Base-by-base conservation (phyloP, 2,113 vertebrate species). In the Rhabdomys dilectus region DNA sequence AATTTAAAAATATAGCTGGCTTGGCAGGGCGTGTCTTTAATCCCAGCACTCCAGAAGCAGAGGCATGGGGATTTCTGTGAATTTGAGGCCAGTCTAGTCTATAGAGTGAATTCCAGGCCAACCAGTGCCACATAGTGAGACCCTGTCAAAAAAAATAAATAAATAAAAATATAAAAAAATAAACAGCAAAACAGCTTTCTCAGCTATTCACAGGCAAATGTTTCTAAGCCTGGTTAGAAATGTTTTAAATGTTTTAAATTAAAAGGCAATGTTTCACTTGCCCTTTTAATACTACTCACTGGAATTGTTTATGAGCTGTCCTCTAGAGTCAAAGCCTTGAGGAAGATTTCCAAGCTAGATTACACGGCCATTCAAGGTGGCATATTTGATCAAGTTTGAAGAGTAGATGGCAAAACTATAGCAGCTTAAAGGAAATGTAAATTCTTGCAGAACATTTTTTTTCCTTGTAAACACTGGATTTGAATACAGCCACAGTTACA, bases 281-380 rank as follows among this genome's bases (percentile, higher is more conserved):
- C 4, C 29, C 62, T 92, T 89, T 93, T 84, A 92, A 29, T 56
- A 60, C 26, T 29, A 22, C 29, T 94, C 36, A 66, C 91, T 94
- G 94, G 64, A 84, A 89, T 77, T 31, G 64, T 81, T 91, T 86
- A 48, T 86, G 70, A 90, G 95, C 72, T 77, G 11, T 48, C 11
- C 10, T 64, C 11, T 15, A 11, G 88, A 82, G 26, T 75, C 29
- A 82, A 60, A 26, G 29, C 15, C 29, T 22, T 16, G 51, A 93
- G 94, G 92, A 88, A 95, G 82, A 77, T 70, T 93, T 95, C 92
- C 91, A 91, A 80, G 64, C 31, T 42, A 78, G 93, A 93, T 95
- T 81, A 89, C 92, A 89, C 77, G 1, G 90, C 88, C 73, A 68
- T 91, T 89, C 81, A 75, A 39, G 16, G 70, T 51, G 73, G 45